These are phyloP conservation scores for Macrotrachela quadricornifera DNA, from an alignment of 1,140 invertebrate genomes.

Conservation along the genomic window DNA sequence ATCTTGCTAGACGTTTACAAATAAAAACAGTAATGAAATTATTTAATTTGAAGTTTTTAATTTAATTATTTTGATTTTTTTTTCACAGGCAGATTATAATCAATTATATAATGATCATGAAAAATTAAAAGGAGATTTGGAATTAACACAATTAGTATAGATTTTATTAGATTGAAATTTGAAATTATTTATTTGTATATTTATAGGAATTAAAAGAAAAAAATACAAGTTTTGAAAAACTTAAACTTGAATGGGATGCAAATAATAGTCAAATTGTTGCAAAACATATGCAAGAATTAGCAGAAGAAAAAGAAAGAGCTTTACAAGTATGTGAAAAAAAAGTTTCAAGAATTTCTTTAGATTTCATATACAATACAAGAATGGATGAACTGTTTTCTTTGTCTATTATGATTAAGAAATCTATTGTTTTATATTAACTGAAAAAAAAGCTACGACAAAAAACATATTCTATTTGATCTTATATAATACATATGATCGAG, in stretches of 20 bases:
- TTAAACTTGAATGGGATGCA: constrained; percentile 26
- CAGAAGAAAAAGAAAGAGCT: constrained; percentile 29
- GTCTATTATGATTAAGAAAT: no score
- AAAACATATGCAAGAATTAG: constrained; percentile 28
- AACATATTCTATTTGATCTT: no score
- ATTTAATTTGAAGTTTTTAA: no score
- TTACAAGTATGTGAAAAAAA: constrained; percentile 26
- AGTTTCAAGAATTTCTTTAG: no score
- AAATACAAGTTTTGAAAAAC: constrained; percentile 27
- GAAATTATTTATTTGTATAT: not conserved
- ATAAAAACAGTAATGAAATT: constrained; percentile 21
- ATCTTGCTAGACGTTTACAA: constrained; percentile 39
- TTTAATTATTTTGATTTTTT: not conserved
- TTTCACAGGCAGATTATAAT: not conserved
- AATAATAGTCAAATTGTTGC: constrained; percentile 20
- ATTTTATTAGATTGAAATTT: constrained; percentile 24
- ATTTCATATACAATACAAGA: no score
- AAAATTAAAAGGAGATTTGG: constrained; percentile 29
- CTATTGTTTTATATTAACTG: no score
- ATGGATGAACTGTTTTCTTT: no score
- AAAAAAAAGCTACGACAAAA: no score
- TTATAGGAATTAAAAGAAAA: constrained; percentile 26
- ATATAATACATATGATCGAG: no score
- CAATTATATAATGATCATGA: not conserved
- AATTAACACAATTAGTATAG: constrained; percentile 33